A percentile compares a stretch with the other conserved stretches of the same genome.
These are phyloP conservation scores for Agonopterix arenella DNA, from an alignment of 2,888 invertebrate genomes.

Conservation along the genomic window DNA sequence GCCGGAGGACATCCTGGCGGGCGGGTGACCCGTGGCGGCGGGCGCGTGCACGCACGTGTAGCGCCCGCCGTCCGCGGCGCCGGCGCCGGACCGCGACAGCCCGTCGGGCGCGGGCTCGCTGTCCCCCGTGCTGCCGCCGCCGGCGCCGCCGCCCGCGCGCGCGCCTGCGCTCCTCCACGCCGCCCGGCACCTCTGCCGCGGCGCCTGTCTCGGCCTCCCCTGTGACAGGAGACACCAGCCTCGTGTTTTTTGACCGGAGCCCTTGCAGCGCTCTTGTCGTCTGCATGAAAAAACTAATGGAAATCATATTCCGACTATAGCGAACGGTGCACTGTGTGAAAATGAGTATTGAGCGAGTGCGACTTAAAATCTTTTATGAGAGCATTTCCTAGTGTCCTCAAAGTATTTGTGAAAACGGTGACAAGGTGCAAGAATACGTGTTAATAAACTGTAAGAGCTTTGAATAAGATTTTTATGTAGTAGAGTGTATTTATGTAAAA, in stretches of 20 bases:
- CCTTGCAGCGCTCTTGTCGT: conserved; percentile 41
- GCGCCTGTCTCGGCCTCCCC: conserved; percentile 49
- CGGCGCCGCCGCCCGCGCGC: conserved; percentile 37
- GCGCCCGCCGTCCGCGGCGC: conserved; percentile 67
- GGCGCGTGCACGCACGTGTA: conserved; percentile 77
- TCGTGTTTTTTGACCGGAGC: conserved; percentile 51
- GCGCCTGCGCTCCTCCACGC: conserved; percentile 54
- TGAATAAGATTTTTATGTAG: conserved; percentile 49
- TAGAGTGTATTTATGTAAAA: conserved; percentile 23
- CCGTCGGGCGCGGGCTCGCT: conserved; percentile 49
- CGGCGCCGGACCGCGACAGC: conserved; percentile 33
- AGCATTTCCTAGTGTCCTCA: neutral
- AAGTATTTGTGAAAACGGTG: conserved; percentile 40
- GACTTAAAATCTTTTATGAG: neutral
- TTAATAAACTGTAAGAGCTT: conserved; percentile 61
- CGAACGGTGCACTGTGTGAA: conserved; percentile 56
- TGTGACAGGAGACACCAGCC: conserved; percentile 40
- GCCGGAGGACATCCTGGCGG: conserved; percentile 80
- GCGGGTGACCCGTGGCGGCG: conserved; percentile 83
- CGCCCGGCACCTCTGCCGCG: conserved; percentile 55
- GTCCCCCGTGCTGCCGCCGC: conserved; percentile 58
- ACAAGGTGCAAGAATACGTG: conserved; percentile 52
- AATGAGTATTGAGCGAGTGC: conserved; percentile 8
- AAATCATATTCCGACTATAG: conserved; percentile 45
- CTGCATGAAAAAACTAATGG: conserved; percentile 64